Conservation (phyloP, 2,113 vertebrate species). For the Protobothrops flavoviridis region DNA sequence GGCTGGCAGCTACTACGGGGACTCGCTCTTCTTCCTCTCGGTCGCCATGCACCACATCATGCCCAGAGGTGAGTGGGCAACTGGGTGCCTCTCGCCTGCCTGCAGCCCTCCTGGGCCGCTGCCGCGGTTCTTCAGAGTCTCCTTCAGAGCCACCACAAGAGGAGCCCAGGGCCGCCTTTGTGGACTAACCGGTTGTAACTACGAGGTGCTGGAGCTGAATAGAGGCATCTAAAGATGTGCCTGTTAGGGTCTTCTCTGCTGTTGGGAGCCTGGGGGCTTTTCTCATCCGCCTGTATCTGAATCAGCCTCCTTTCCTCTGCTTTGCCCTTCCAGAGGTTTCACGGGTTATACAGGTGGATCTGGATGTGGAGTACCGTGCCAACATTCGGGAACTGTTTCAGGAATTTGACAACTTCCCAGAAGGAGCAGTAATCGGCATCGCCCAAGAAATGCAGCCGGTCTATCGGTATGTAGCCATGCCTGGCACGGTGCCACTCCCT, state of each 20-base stretch:
- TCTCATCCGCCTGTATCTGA: not conserved
- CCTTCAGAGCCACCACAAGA: not conserved
- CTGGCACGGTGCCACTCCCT: not conserved
- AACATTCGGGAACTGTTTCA: slow-evolving; percentile 93
- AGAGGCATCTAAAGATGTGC: not conserved
- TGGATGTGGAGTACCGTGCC: slow-evolving; percentile 89
- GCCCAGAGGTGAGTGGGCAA: slow-evolving; percentile 80
- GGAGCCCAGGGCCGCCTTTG: not conserved
- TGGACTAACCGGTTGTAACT: not conserved
- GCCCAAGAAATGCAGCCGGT: slow-evolving; percentile 95
- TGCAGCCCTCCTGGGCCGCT: not conserved
- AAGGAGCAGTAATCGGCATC: slow-evolving; percentile 88
- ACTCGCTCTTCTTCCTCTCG: slow-evolving; percentile 96
- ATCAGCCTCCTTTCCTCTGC: not conserved
- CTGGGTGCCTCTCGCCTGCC: not conserved
- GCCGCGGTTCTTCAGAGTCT: not conserved
- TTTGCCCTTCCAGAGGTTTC: slow-evolving; percentile 77
- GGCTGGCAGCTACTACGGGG: slow-evolving; percentile 91
- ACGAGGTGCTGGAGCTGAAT: not conserved
- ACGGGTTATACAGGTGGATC: slow-evolving; percentile 88
- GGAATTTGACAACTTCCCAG: slow-evolving; percentile 85
- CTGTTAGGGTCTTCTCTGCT: not conserved
- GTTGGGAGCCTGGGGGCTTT: not conserved
- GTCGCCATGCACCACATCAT: slow-evolving; percentile 96
- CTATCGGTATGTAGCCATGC: slow-evolving; percentile 80